Conservation (phyloP, 1,140 invertebrate genomes). For the Diplogasteroides magnus region DNA sequence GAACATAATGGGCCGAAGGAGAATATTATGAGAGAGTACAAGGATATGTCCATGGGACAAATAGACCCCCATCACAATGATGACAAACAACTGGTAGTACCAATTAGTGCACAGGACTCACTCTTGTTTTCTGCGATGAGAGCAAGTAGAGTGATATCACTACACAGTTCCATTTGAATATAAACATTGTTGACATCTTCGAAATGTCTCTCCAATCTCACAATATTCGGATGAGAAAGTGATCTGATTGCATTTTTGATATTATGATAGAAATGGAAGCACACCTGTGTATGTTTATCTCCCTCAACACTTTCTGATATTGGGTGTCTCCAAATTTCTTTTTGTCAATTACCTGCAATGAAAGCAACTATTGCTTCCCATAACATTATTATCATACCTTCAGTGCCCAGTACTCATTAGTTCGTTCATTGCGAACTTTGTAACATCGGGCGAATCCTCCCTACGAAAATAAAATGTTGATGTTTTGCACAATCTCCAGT, state of each 20-base stretch:
- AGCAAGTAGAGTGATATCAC: constrained; percentile 4
- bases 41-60: no score
- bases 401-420: constrained; percentile 5
- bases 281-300: constrained; percentile 13
- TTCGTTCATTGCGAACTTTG: background rate
- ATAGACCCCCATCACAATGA: no score
- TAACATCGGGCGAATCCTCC: constrained; percentile 16
- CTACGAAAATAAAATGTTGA: no score
- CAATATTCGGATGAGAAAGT: constrained; percentile 6
- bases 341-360: constrained; percentile 4
- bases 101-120: background rate
- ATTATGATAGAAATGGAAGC: background rate
- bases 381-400: background rate
- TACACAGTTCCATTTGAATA: constrained; percentile 17
- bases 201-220: constrained; percentile 6
- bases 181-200: constrained; percentile 4
- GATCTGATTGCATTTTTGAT: background rate
- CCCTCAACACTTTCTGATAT: constrained; percentile 3
- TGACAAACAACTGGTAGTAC: background rate
- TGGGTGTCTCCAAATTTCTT: background rate
- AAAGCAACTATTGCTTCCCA: background rate
- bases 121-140: constrained; percentile 8
- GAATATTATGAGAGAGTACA: no score
- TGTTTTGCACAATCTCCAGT: no score
- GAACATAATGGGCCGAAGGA: no score